A percentile compares a stretch with the other conserved stretches of the same genome.
phyloP scores from a whole-genome alignment of 2,888 invertebrate genomes.

The Orchesellides sinensis region DNA sequence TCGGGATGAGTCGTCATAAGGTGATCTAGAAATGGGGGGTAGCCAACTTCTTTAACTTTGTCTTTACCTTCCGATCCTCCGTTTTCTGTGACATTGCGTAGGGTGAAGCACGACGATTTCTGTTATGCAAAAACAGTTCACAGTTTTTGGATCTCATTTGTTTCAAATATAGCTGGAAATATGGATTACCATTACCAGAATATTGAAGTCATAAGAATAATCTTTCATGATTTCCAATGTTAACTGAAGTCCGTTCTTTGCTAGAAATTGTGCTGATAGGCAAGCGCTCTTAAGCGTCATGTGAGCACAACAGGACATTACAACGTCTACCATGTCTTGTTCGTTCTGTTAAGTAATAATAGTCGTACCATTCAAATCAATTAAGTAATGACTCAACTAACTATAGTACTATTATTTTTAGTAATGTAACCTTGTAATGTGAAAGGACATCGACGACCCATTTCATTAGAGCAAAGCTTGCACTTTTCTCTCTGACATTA shows the following conservation, averaged over 20 bases:
- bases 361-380: not conserved
- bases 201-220: conserved; percentile 27
- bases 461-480: conserved; percentile 56
- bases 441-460: conserved; percentile 52
- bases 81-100: conserved; percentile 67
- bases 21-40: conserved; percentile 38
- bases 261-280: conserved; percentile 63
- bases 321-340: conserved; percentile 62
- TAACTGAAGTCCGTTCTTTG: conserved; percentile 53
- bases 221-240: conserved; percentile 61
- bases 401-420: not conserved
- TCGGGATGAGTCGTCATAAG: conserved; percentile 56
- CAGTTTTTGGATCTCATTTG: not conserved
- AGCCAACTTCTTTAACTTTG: conserved; percentile 39
- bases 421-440: conserved; percentile 42
- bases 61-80: conserved; percentile 56
- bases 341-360: conserved; percentile 41
- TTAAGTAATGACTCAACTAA: not conserved
- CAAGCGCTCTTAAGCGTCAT: conserved; percentile 66
- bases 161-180: not conserved
- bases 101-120: conserved; percentile 69
- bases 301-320: conserved; percentile 66
- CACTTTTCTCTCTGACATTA: conserved; percentile 47
- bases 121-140: conserved; percentile 38
- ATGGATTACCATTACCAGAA: conserved; percentile 29